Base-by-base conservation (phyloP, 1,140 invertebrate genomes). In the Luehdorfia chinensis region DNA sequence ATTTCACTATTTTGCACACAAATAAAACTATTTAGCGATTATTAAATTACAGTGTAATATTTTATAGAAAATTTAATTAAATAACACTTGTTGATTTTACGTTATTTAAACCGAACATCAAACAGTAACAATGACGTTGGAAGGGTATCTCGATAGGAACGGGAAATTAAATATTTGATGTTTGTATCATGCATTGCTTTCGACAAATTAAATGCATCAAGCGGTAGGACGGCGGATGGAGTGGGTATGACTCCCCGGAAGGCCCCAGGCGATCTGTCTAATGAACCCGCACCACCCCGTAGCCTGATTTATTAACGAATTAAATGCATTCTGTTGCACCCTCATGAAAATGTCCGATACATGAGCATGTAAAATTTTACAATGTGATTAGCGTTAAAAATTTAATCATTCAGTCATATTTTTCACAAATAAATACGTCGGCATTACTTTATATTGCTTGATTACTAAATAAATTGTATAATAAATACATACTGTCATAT, bases 251-350 rank as follows among this genome's bases (percentile, higher is more conserved):
- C 68, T 59, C 74, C 74, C 79, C 79, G 74, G 77, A 83, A 86
- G 75, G 75, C 81, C 66, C 71, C 57, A 59, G 76, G 78, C 75
- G 70, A 84, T 77, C 77, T 65, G 66, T 80, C 81, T 86, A 86
- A 86, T 86, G 79, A 84, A 86, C 75, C 75, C 66, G 54, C 50
- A 62, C 68, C 62, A 69, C 75, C 68, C 75, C 61, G 49, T 75
- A 73, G 70, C 69, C 79, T 84, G 81, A 86, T 86, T 86, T 86
- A 86, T 86, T 86, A 84, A 86, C 79, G 67, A 84, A 85, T 85
- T 85, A 85, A 86, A 80, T 75, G 79, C 81, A 84, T 84, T 77
- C 77, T 80, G 56, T 62, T 85, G 77, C 81, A 81, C 71, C 75
- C 77, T 70, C 70, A 68, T 74, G 63, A 61, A 71, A 79, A 72